A percentile compares a stretch with the other conserved stretches of the same genome.
These are phyloP conservation scores for Zoanthus sociatus DNA, from an alignment of 92 coral and sea anemone species.

Conservation along the genomic window DNA sequence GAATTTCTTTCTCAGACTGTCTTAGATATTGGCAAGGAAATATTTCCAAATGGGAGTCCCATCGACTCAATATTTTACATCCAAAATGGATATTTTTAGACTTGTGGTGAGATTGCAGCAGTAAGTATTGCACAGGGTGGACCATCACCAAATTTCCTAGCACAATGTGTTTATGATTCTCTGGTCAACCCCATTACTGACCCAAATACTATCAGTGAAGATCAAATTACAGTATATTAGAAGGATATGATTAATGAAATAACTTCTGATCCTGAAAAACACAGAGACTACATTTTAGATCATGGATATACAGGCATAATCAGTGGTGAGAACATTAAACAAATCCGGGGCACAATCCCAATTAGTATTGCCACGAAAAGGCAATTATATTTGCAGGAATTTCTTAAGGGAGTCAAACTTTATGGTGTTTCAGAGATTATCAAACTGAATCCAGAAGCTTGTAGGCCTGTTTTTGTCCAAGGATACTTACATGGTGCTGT, in stretches of 20 bases:
- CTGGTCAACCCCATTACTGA: slow-evolving; percentile 29
- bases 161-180: slow-evolving; percentile 10
- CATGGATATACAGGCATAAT: slow-evolving; percentile 52
- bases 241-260: slow-evolving; percentile 5
- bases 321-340: slow-evolving; percentile 4
- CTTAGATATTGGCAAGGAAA: slow-evolving; percentile 16
- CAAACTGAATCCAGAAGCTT: slow-evolving; percentile 49
- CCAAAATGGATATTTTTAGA: slow-evolving; percentile 36
- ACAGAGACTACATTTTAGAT: slow-evolving; percentile 29
- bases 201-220: slow-evolving; percentile 3
- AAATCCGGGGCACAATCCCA: slow-evolving; percentile 21
- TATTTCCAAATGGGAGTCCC: slow-evolving; percentile 49
- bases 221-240: slow-evolving; percentile 33
- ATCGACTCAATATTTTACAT: slow-evolving; percentile 36
- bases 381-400: slow-evolving; percentile 50
- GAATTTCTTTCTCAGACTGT: slow-evolving; percentile 26
- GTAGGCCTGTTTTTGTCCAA: slow-evolving; percentile 57
- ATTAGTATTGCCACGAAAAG: slow-evolving; percentile 35
- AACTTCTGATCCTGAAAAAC: slow-evolving; percentile 16
- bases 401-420: slow-evolving; percentile 53
- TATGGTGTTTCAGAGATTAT: slow-evolving; percentile 58
- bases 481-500: slow-evolving; percentile 42
- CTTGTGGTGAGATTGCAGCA: slow-evolving; percentile 57
- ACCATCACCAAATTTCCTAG: slow-evolving; percentile 20
- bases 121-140: slow-evolving; percentile 44